phyloP scores from a whole-genome alignment of 1,140 invertebrate species.

The Drosophila setifemur region DNA sequence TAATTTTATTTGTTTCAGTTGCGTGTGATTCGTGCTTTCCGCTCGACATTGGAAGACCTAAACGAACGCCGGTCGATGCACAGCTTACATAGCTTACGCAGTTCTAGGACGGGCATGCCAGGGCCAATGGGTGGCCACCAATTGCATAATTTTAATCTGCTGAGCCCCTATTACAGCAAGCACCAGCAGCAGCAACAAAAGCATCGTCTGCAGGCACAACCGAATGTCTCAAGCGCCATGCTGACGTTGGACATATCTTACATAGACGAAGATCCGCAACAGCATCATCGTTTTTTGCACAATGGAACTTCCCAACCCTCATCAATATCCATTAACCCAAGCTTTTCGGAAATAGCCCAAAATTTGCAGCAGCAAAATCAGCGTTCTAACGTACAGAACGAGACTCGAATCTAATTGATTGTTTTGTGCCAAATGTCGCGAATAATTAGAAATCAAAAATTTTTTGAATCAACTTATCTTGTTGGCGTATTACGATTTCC shows the following conservation, averaged over 20 bases:
- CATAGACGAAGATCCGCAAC: constrained; percentile 92
- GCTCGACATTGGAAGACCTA: constrained; percentile 99
- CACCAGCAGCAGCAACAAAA: constrained; percentile 38
- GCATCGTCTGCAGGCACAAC: constrained; percentile 34
- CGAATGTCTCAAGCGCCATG: constrained; percentile 23
- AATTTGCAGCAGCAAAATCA: constrained; percentile 37
- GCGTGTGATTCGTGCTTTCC: constrained; percentile 99
- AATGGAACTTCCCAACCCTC: constrained; percentile 49
- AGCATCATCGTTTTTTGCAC: constrained; percentile 50
- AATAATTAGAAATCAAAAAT: not conserved
- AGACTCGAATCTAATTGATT: constrained; percentile 68
- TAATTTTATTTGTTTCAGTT: constrained; percentile 94
- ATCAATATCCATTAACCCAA: constrained; percentile 11
- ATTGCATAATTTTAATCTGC: constrained; percentile 74
- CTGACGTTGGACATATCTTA: constrained; percentile 93
- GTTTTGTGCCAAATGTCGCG: not conserved
- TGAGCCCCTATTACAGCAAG: constrained; percentile 66
- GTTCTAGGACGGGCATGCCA: constrained; percentile 85
- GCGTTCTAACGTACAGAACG: constrained; percentile 53
- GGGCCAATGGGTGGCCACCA: constrained; percentile 42
- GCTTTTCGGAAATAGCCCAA: constrained; percentile 52
- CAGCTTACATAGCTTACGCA: constrained; percentile 98
- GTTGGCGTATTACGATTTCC: not conserved
- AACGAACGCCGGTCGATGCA: constrained; percentile 99
- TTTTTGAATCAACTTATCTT: no score